Evolutionary conservation across 1,140 invertebrate genomes (phyloP), one percentile per base, ranked within the genome.

Genomic region (Cardiocondyla obscurior): DNA sequence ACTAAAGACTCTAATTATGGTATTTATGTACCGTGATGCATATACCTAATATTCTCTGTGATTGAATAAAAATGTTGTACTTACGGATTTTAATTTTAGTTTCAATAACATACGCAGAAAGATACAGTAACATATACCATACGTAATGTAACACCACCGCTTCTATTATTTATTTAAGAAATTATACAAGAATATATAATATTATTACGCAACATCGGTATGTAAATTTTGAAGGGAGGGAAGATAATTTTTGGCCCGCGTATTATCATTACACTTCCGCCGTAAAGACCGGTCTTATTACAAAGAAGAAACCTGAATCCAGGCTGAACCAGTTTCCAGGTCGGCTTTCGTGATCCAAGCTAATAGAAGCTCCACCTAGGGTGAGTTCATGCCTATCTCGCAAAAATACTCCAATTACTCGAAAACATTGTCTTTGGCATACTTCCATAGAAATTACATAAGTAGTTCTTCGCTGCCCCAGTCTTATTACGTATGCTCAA

Each of bases 351-450:
- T 76, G 57, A 62, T 76, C 6, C 72, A 19, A 14, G 25, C 28
- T 76, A 76, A 76, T 76, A 76, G 72, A 76, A 62, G 57, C 55
- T 76, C 19, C 72, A 62, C 72, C 39, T 76, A 46, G 39, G 39
- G 16, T n/a, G 12, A 74, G 39, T 62, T 28, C 1, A 64, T 62
- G 25, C 14, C 8, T 74, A 62, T n/a, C 51, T 39, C 39, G 0
- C 8, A 58, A 30, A 62, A 49, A 76, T 25, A 74, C 53, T 60
- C 72, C 39, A 16, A 60, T 60, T 74, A 55, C 12, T 62, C n/a
- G 25, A 60, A 39, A 74, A 74, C 51, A 39, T 3, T 46, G 55
- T 60, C 55, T 74, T 74, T 74, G 72, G 55, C 55, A 74, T 42
- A 74, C 55, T 74, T 74, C 39, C 72, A 74, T 60, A n/a, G 39